Evolutionary conservation across 2,888 invertebrate species (phyloP), one percentile per base, ranked within the genome.

Genomic region (Neoaliturus tenellus): DNA sequence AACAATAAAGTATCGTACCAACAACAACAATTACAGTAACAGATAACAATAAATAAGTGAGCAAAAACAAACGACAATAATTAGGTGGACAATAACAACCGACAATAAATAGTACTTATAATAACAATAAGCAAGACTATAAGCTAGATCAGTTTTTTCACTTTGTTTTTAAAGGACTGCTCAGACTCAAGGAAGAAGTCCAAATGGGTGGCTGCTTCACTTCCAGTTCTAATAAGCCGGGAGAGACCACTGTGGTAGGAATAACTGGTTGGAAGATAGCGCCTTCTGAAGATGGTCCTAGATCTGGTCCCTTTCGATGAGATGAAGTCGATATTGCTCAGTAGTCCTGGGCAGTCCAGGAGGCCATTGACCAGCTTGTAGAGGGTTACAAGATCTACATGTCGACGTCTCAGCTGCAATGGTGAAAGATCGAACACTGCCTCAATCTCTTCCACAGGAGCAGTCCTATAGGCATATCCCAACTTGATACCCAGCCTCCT

Each of bases 401-500:
- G 25, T 28, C 33, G 55, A 12, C 78, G 41, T 51, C 55, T 73
- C 23, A n/a, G 58, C 2, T 31, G 28, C 4, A 83, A 33, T 14
- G 73, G 48, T 4, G n/a, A 48, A 25, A 83, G 83, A 17, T 25
- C 23, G 39, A 33, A 73, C 1, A 1, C 12, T 20, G n/a, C 35
- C 31, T 44, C 33, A 28, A 83, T 17, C 12, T 48, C 55, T 14
- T 25, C 28, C 20, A 39, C 20, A 80, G 51, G 48, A 48, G 55
- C n/a, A 5, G 28, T 12, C 14, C 8, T 20, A 23, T 80, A 80
- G 75, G 55, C 23, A 31, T 25, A 83, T 1, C 55, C 78, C 20
- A 73, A 20, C 20, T 28, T 83, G 17, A n/a, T 35, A 25, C 73
- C 83, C 4, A 83, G 83, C 20, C 31, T 4, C 73, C 78, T 78